A percentile compares a stretch with the other conserved stretches of the same genome.
Evolutionary conservation across 2,113 vertebrate genomes (phyloP).

Genomic region (Boleophthalmus pectinirostris): DNA sequence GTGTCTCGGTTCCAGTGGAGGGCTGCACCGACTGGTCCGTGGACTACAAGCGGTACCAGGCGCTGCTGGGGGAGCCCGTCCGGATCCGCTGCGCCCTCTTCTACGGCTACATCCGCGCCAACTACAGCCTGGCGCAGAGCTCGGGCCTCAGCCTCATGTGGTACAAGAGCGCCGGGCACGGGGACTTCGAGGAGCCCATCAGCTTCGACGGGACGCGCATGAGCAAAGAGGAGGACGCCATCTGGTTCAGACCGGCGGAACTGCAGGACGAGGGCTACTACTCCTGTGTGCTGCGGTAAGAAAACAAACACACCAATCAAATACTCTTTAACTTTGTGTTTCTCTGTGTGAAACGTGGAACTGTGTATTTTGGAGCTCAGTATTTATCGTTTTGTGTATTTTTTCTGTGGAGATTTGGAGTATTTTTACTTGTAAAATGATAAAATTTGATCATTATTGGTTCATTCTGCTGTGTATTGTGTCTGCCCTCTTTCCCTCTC

Average conservation of each 20-base stretch:
- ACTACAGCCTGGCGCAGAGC: conserved; percentile 95
- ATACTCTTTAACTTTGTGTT: too few species aligned
- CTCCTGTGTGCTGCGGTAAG: conserved; percentile 86
- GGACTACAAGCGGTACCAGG: conserved; percentile 98
- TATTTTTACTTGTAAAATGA: too few species aligned
- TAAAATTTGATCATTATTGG: too few species aligned
- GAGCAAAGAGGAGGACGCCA: conserved; percentile 98
- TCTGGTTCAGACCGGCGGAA: conserved; percentile 96
- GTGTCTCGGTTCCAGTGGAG: conserved; percentile 81
- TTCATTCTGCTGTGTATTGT: too few species aligned
- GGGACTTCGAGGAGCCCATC: conserved; percentile 97
- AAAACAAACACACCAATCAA: too few species aligned
- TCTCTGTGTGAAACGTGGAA: too few species aligned
- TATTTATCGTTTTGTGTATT: background rate
- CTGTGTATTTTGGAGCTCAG: too few species aligned
- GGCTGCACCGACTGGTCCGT: conserved; percentile 99
- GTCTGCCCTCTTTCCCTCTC: too few species aligned
- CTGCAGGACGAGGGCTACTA: conserved; percentile 93
- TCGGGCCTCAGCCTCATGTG: conserved; percentile 98
- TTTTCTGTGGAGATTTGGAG: background rate
- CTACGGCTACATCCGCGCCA: conserved; percentile 98
- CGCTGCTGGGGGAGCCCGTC: conserved; percentile 95
- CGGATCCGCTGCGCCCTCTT: conserved; percentile 98
- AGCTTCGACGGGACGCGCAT: conserved; percentile 94
- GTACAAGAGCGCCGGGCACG: conserved; percentile 94